Evolutionary conservation across 2,888 invertebrate species (phyloP).

Genomic region (Muschampia plurimacula): DNA sequence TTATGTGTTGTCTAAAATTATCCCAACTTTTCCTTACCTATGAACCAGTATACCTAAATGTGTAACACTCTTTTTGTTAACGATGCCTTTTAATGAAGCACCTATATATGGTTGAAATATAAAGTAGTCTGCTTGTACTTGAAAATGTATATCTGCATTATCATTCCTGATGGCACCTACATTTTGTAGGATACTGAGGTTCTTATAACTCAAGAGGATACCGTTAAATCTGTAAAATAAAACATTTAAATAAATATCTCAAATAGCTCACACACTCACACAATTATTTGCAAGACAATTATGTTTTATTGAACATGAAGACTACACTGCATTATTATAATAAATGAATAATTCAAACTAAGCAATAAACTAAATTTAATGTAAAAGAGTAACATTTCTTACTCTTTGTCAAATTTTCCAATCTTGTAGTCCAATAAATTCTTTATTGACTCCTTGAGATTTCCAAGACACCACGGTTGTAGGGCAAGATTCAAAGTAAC

Average conservation of each 20-base stretch:
- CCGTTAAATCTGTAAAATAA: constrained; percentile 86
- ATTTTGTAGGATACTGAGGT: constrained; percentile 85
- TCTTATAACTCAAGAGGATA: constrained; percentile 88
- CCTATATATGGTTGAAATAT: constrained; percentile 87
- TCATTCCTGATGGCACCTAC: constrained; percentile 87
- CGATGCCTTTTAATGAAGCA: constrained; percentile 86
- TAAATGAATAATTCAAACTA: neutral
- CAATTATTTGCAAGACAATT: neutral
- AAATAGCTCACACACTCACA: neutral
- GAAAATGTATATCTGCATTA: constrained; percentile 87
- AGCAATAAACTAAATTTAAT: neutral
- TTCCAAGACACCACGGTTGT: constrained; percentile 87
- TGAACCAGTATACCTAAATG: constrained; percentile 90
- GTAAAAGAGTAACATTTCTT: constrained; percentile 56
- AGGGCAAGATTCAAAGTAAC: constrained; percentile 85
- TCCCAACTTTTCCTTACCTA: constrained; percentile 60
- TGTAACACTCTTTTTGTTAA: constrained; percentile 88
- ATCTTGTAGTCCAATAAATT: constrained; percentile 86
- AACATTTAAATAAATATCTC: neutral
- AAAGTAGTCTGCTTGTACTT: constrained; percentile 89
- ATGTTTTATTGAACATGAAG: no score
- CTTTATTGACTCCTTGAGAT: constrained; percentile 85
- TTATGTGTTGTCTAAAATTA: neutral
- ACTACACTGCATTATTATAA: no score
- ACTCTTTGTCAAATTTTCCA: constrained; percentile 87